Evolutionary conservation across 2,888 invertebrate genomes (phyloP).

Genomic region (Sesamia inferens): DNA sequence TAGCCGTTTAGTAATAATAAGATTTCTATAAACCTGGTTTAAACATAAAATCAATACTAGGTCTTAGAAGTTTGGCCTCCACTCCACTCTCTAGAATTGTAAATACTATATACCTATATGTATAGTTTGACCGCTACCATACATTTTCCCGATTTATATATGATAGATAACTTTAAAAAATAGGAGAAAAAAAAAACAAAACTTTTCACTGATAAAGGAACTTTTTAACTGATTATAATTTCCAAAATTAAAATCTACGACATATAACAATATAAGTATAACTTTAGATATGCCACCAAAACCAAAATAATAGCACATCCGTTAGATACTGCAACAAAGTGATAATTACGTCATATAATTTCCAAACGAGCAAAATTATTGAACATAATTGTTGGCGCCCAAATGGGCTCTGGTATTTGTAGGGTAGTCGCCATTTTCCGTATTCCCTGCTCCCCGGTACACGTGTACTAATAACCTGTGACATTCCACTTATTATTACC

Average conservation of each 20-base stretch:
- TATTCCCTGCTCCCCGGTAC: constrained; percentile 40
- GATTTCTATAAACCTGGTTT: background rate
- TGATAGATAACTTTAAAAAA: background rate
- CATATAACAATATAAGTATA: constrained; percentile 21
- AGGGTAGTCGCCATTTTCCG: constrained; percentile 64
- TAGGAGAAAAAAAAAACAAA: no score
- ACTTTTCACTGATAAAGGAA: no score
- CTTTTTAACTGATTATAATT: background rate
- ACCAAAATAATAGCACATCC: constrained; percentile 29
- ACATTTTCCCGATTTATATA: background rate
- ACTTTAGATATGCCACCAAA: constrained; percentile 24
- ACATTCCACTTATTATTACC: constrained; percentile 75
- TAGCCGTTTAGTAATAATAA: constrained; percentile 27
- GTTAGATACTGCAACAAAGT: constrained; percentile 27
- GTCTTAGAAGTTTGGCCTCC: no score
- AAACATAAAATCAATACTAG: background rate
- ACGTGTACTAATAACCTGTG: constrained; percentile 75
- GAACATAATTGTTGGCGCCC: constrained; percentile 67
- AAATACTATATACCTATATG: no score
- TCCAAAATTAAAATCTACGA: background rate
- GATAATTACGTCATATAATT: constrained; percentile 50
- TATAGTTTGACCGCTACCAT: no score
- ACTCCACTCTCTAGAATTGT: background rate
- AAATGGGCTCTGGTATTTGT: constrained; percentile 74
- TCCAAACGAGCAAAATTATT: constrained; percentile 68